Base-by-base conservation (phyloP, 2,113 vertebrate genomes). In the Cheilinus undulatus region DNA sequence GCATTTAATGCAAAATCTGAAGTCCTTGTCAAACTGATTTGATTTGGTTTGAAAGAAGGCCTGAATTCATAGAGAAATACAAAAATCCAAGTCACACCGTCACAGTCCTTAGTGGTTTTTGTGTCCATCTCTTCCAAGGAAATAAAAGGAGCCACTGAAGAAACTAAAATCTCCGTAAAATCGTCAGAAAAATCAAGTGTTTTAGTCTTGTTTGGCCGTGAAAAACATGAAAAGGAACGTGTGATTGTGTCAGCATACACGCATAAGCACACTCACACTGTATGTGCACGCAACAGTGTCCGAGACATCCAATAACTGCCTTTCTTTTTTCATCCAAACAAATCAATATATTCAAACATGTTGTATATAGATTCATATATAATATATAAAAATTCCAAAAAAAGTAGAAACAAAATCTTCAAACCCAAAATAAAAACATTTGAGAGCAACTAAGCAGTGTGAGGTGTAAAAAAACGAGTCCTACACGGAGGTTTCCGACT, bases 401-500 rank as follows among this genome's bases (percentile, higher is more conserved):
- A 88, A 83, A 79, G 63, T 65, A 76, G 54, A 83, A 90, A 87
- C 64, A 74, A 79, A 84, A 42, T 42, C 40, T 42, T 14, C 14
- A 42, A 91, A 85, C 76, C 69, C 73, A 85, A 87, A 90, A 78
- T 72, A 54, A 73, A 82, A 93, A 76, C 36, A 53, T 66, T 50
- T 52, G 62, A 85, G 49, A 74, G 72, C 76, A 34, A 69, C n/a
- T 27, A 36, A 43, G 59, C 63, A 34, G 42, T 45, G 65, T 56
- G 67, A 76, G 28, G 58, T 57, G 28, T 34, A 1, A 48, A 63
- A 70, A 27, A 43, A 50, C 6, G 49, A 56, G 30, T 66, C 58
- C 89, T 93, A 99, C 88, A 99, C 97, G 0, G 97, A 99, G 46
- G 97, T 99, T 93, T 99, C 97, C 0, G 97, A 99, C 90, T 99